Percentiles rank a stretch among this genome's conserved stretches.
phyloP scores from a whole-genome alignment of 1,140 invertebrate genomes.

The Drosophila micromelanica region DNA sequence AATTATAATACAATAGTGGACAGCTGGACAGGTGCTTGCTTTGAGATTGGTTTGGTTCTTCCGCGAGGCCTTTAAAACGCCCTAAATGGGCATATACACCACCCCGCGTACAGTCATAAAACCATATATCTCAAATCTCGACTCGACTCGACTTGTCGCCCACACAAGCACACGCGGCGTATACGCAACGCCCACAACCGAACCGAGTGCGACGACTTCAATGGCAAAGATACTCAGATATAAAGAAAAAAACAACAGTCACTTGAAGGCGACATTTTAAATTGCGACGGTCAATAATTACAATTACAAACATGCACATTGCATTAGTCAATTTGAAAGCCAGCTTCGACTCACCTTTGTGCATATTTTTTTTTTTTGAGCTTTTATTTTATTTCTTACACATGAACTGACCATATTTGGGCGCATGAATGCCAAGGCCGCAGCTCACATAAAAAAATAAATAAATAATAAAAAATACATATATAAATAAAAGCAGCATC shows the following conservation, averaged over 20 bases:
- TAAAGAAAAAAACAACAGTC: neutral
- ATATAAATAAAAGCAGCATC: slow-evolving; percentile 16
- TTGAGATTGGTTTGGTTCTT: no score
- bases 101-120: slow-evolving; percentile 15
- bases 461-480: slow-evolving; percentile 9
- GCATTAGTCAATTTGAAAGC: slow-evolving; percentile 63
- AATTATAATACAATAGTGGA: no score
- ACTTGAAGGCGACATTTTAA: slow-evolving; percentile 15
- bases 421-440: slow-evolving; percentile 74
- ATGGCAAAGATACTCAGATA: slow-evolving; percentile 46
- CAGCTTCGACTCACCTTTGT: slow-evolving; percentile 25
- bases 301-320: slow-evolving; percentile 58
- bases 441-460: slow-evolving; percentile 17
- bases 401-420: slow-evolving; percentile 69
- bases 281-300: slow-evolving; percentile 51
- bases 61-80: slow-evolving; percentile 4
- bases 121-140: neutral
- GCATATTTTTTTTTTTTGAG: slow-evolving; percentile 21
- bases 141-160: slow-evolving; percentile 7
- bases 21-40: slow-evolving; percentile 17
- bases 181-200: slow-evolving; percentile 45
- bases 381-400: slow-evolving; percentile 50
- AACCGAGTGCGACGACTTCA: slow-evolving; percentile 38
- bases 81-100: slow-evolving; percentile 8
- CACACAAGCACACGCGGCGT: slow-evolving; percentile 38